Evolutionary conservation across 2,888 invertebrate genomes (phyloP), one percentile per base, ranked within the genome.

Genomic region (Drosophila setosimentum): DNA sequence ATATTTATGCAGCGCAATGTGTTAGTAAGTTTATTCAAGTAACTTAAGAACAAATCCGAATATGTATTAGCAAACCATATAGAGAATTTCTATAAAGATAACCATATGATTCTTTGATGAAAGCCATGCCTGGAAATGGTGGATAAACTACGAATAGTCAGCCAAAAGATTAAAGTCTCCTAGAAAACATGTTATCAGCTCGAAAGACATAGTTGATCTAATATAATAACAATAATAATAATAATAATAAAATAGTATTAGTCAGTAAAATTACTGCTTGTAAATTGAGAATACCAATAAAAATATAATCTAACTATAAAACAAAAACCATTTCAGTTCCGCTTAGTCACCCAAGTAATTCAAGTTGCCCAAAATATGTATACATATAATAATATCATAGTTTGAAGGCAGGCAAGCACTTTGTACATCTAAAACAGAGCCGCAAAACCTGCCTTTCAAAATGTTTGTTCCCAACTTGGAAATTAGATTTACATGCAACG

Each of bases 401-500:
- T 37, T 53, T 29, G 2, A 3, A 7, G 21, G 21, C 21, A 21
- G 37, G 21, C 54, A 69, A 69, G 40, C 24, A 37, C 50, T 40
- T 57, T 27, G 8, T 8, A 4, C 48, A 51, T 5, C 13, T 27
- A 1, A 24, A 62, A 21, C 2, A 18, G 7, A 10, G 13, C 13
- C 33, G 13, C 35, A 2, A 24, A 24, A 6, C 62, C 42, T 49
- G 32, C 54, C 32, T 62, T 76, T 66, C 54, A 62, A 75, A 72
- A 55, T 85, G 59, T 83, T 83, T 84, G 71, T 82, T 76, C 57
- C 32, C 69, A 85, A 89, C 60, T 85, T 78, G 69, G 49, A 85
- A 87, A 89, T 87, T 85, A 70, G 83, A 85, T 85, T 85, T 89
- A 61, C 76, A 85, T 84, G 90, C 85, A 68, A 67, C 74, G 72